Base-by-base conservation (phyloP, 2,888 invertebrate genomes). In the Vanessa cardui region DNA sequence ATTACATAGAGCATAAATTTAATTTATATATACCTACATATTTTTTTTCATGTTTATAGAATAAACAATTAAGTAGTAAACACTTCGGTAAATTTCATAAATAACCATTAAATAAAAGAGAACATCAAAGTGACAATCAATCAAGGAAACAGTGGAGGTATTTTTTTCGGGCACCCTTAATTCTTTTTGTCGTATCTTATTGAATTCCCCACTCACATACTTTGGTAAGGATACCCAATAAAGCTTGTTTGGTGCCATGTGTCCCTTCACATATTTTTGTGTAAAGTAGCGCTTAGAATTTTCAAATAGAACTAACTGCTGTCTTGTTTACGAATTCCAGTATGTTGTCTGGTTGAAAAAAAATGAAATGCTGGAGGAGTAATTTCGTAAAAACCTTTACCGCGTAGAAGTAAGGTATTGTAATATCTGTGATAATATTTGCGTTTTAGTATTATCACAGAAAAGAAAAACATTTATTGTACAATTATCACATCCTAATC, bases 201-300 rank as follows among this genome's bases (percentile, higher is more conserved):
- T 90, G 89, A 85, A 91, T 90, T 91, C 88, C 85, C 82, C 75
- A 76, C 85, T 85, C 86, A 77, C 85, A 88, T 89, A 85, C 84
- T 87, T 89, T 84, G 82, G 83, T 80, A 82, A 88, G 87, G 86
- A 86, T 86, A 88, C 85, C 87, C 86, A 90, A 90, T 90, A 90
- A 89, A 89, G 87, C 86, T 90, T 88, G 85, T 89, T 89, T 85
- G 83, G 82, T 80, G 83, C 82, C 80, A 80, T 80, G 79, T 83
- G 82, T 83, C 86, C 87, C 82, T 81, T 80, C 82, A 85, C 84
- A 86, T 85, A 86, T 86, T 88, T 86, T 87, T 85, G 83, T 84
- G 79, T 83, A 82, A 83, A 80, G 85, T 82, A 84, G 85, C 84
- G 86, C 78, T 81, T 81, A 83, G 88, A 89, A 90, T 88, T 90